Percentiles rank a stretch among this genome's conserved stretches.
Conservation (phyloP, 1,140 invertebrate genomes). For the Caligus rogercresseyi region DNA sequence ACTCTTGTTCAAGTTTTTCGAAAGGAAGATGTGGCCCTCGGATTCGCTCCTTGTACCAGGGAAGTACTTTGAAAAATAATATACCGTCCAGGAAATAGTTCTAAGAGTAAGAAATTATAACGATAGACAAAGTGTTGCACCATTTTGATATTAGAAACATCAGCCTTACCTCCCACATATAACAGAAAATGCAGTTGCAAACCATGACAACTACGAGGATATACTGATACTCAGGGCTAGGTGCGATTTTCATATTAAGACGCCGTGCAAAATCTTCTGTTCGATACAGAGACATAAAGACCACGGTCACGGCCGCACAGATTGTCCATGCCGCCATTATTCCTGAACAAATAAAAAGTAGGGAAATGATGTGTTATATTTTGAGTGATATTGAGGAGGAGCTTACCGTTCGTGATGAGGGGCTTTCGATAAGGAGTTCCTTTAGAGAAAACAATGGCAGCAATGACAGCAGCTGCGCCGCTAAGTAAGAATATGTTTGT, state of each 20-base stretch:
- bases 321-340: constrained; percentile 18
- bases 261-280: constrained; percentile 18
- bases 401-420: constrained; percentile 23
- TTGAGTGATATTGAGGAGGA: background rate
- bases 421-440: constrained; percentile 25
- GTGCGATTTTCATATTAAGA: constrained; percentile 21
- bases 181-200: constrained; percentile 19
- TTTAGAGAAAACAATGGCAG: constrained; percentile 26
- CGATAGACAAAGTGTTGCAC: background rate
- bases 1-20: constrained; percentile 15
- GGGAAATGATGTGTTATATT: background rate
- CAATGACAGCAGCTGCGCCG: constrained; percentile 25
- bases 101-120: background rate
- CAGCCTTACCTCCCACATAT: constrained; percentile 24
- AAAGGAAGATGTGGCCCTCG: constrained; percentile 18
- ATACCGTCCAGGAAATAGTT: constrained; percentile 16
- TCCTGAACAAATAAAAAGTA: constrained; percentile 11
- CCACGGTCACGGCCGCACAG: constrained; percentile 3
- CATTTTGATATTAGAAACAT: constrained; percentile 1
- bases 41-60: constrained; percentile 17
- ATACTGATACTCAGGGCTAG: constrained; percentile 13
- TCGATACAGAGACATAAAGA: constrained; percentile 18
- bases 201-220: constrained; percentile 19
- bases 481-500: constrained; percentile 24
- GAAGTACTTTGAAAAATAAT: constrained; percentile 17